Base-by-base conservation (phyloP, 2,797 vertebrate genomes). In the Enteromius unitaeniatus region DNA sequence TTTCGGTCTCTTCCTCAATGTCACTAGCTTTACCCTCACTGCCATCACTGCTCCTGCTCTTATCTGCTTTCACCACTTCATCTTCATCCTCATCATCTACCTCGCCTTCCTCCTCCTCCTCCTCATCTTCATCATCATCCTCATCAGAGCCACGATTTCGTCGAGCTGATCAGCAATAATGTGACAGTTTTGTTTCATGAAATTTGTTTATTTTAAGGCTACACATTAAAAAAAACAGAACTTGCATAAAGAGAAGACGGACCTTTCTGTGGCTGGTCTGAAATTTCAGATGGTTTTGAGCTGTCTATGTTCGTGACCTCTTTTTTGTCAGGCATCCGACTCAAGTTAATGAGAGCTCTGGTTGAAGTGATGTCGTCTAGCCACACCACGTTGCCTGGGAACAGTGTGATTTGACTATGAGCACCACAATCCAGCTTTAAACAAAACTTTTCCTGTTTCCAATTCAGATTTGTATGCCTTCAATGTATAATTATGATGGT, bases 341-440 rank as follows among this genome's bases (percentile, higher is more conserved):
- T 99, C 92, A 95, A 92, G 89, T 99, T 99, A 90, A 99, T 95
- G 13, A 99, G 95, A 4, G 97, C 98, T 81, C 98, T 94, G 21
- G 96, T 91, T 17, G 96, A 95, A 1, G 98, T 98, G 91, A 98
- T 93, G 83, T 99, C 97, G 83, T 99, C 98, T 15, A 99, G 94
- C 98, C 98, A 99, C 75, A 99, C 98, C 74, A 99, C 97, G 3
- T 99, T 99, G 93, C 98, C 98, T 95, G 87, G 82, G 85, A 81
- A 92, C 72, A 23, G 83, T 4, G 51, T 1, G 65, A 79, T 26
- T 62, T 79, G 51, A 82, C 51, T 79, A 53, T n/a, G 60, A 73
- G 49, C 51, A 7, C 58, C 19, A 31, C 37, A 74, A 70, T 19
- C 15, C 49, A 42, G 37, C 1, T 53, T 34, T 47, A 68, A 75